phyloP scores from a whole-genome alignment of 2,888 invertebrate species.

The Caenorhabditis sp. region DNA sequence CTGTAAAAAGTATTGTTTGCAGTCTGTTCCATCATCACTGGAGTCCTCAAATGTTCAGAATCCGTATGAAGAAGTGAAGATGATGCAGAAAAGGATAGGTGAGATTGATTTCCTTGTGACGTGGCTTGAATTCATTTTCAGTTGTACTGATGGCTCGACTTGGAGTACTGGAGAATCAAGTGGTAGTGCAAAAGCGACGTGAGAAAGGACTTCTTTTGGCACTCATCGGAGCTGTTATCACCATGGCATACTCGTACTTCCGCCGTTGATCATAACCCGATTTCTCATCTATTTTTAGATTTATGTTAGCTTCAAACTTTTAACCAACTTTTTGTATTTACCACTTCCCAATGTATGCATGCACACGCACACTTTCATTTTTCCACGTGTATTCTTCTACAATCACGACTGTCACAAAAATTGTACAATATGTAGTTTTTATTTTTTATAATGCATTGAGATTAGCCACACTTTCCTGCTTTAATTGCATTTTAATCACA shows the following conservation, averaged over 20 bases:
- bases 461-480: neutral
- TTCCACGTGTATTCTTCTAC: slow-evolving; percentile 24
- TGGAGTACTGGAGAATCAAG: slow-evolving; percentile 35
- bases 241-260: slow-evolving; percentile 43
- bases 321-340: neutral
- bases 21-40: slow-evolving; percentile 8
- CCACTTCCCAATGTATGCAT: neutral
- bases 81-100: slow-evolving; percentile 42
- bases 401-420: neutral
- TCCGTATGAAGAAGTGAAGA: slow-evolving; percentile 53
- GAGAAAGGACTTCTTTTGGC: slow-evolving; percentile 36
- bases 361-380: slow-evolving; percentile 24
- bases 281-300: too few relatives aligned
- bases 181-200: slow-evolving; percentile 41
- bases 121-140: slow-evolving; percentile 10
- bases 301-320: too few relatives aligned
- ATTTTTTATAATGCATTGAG: neutral
- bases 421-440: slow-evolving; percentile 9
- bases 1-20: too few relatives aligned
- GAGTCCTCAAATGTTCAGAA: slow-evolving; percentile 46
- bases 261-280: slow-evolving; percentile 19
- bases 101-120: neutral
- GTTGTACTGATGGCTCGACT: slow-evolving; percentile 29
- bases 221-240: slow-evolving; percentile 43
- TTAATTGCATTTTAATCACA: slow-evolving; percentile 10